Conservation (phyloP, 2,797 vertebrate species). For the Neosilurus hyrtlii region DNA sequence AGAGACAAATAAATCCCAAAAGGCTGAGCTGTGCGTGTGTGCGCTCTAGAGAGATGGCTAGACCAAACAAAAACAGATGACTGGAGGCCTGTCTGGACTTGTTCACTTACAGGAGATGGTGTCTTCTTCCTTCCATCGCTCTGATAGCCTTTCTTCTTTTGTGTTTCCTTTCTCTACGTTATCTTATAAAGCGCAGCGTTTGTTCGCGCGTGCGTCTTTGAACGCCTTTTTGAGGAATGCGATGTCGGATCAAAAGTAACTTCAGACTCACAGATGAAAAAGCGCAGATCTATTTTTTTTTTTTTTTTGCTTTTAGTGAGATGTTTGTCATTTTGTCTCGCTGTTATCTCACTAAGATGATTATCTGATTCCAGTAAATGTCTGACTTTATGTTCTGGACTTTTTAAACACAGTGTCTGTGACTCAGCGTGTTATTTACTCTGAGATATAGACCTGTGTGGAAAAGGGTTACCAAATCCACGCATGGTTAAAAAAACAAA, state of each 20-base stretch:
- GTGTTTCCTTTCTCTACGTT: not conserved
- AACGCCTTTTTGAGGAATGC: not conserved
- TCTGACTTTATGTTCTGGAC: not conserved
- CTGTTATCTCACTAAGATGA: slow-evolving; percentile 4
- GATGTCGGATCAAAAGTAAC: not conserved
- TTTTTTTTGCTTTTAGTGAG: slow-evolving; percentile 3
- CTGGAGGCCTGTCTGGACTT: slow-evolving; percentile 64
- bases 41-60: slow-evolving; percentile 41
- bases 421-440: not conserved
- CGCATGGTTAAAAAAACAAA: not conserved
- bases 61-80: slow-evolving; percentile 67
- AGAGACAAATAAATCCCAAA: slow-evolving; percentile 6
- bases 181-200: not conserved
- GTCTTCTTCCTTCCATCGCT: not conserved
- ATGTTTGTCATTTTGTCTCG: slow-evolving; percentile 3
- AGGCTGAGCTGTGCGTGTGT: not conserved
- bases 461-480: not conserved
- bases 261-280: not conserved
- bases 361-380: slow-evolving; percentile 20
- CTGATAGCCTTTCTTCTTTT: not conserved
- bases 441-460: not conserved
- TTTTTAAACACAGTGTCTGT: not conserved
- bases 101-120: slow-evolving; percentile 28
- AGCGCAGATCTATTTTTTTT: not conserved
- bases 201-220: not conserved